Conservation (phyloP, 35 echinoderm and acorn worm species). For the Lytechinus variegatus region DNA sequence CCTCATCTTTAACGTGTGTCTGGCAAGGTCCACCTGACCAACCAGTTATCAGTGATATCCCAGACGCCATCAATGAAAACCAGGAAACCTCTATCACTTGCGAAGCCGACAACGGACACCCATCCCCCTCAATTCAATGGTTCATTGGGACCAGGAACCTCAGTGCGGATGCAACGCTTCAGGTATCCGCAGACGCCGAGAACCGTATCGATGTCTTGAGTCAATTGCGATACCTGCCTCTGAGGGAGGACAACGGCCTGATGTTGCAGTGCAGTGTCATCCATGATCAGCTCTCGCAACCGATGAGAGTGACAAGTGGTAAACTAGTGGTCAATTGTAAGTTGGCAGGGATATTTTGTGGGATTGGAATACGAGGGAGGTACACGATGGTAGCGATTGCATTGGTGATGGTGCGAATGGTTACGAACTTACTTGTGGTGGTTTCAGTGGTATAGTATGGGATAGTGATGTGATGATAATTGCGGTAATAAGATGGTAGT, state of each 20-base stretch:
- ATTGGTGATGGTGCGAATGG: too few species aligned
- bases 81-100: neutral
- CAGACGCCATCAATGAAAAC: neutral
- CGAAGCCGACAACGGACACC: conserved; percentile 34
- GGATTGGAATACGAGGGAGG: too few species aligned
- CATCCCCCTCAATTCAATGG: conserved; percentile 13
- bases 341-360: neutral
- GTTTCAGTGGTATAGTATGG: too few species aligned
- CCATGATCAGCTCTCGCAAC: neutral
- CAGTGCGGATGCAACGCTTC: neutral
- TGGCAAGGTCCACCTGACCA: conserved; percentile 10
- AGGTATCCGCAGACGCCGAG: neutral
- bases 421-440: too few species aligned
- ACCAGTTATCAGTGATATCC: neutral
- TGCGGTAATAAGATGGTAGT: neutral
- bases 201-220: conserved; percentile 32
- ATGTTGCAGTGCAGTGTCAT: neutral
- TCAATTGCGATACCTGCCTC: neutral
- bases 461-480: too few species aligned
- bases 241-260: conserved; percentile 35
- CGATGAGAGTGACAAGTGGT: neutral
- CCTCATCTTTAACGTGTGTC: neutral
- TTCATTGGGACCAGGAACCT: neutral
- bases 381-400: too few species aligned
- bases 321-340: neutral